Percentiles rank a stretch among this genome's conserved stretches.
phyloP scores from a whole-genome alignment of 2,888 invertebrate species.

The Eristalis intricaria region DNA sequence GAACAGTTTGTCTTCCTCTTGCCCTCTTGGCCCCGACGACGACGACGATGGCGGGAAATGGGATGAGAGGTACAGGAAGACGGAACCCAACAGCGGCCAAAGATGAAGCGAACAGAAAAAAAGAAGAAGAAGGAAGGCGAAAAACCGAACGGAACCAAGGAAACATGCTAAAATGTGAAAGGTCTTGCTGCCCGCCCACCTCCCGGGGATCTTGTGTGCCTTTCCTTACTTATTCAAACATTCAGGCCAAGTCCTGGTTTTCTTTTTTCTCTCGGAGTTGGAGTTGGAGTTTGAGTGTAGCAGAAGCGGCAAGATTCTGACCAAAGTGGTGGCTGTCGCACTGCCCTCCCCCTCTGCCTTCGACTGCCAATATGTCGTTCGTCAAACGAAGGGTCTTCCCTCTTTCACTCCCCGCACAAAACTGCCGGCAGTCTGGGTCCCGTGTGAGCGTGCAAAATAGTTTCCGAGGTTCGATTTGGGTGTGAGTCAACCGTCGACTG shows the following conservation, averaged over 20 bases:
- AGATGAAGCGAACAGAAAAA: slow-evolving; percentile 4
- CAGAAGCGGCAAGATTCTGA: slow-evolving; percentile 43
- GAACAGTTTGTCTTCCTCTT: not conserved
- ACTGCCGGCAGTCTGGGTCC: not conserved
- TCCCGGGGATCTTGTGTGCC: slow-evolving; percentile 27
- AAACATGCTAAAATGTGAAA: slow-evolving; percentile 49
- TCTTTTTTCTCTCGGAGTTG: too few species aligned
- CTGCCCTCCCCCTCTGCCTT: not conserved
- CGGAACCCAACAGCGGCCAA: slow-evolving; percentile 2
- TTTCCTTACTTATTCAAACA: slow-evolving; percentile 52
- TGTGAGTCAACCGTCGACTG: not conserved
- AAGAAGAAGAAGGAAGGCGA: not conserved
- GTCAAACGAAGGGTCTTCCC: slow-evolving; percentile 42
- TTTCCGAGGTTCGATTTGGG: slow-evolving; percentile 50
- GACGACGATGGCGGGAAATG: not conserved
- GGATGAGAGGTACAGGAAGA: not conserved
- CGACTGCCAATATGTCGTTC: slow-evolving; percentile 62
- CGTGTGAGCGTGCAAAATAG: slow-evolving; percentile 44
- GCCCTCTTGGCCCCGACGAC: not conserved
- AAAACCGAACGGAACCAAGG: slow-evolving; percentile 23
- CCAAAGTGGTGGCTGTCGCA: slow-evolving; percentile 18
- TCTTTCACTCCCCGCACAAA: not conserved
- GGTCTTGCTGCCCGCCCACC: slow-evolving; percentile 28
- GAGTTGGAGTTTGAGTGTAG: too few species aligned
- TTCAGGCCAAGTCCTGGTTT: slow-evolving; percentile 25